Conservation (phyloP, 2,888 invertebrate genomes). For the Acanthosoma haemorrhoidale region DNA sequence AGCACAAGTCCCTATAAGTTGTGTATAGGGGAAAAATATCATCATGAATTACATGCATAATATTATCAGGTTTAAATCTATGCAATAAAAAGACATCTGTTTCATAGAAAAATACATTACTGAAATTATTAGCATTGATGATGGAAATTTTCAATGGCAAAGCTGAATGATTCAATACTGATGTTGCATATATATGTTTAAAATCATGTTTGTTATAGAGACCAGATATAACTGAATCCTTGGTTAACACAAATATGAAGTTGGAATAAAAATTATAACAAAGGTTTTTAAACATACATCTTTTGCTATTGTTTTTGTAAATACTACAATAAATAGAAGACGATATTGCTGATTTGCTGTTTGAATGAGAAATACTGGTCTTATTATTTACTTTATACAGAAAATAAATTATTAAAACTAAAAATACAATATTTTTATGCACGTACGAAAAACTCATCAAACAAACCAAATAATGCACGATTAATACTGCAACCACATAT, state of each 20-base stretch:
- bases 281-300: conserved; percentile 47
- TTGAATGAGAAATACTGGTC: not conserved
- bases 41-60: conserved; percentile 54
- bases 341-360: not conserved
- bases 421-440: not conserved
- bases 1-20: conserved; percentile 44
- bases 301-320: conserved; percentile 27
- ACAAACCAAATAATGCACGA: too few species aligned
- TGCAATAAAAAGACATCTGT: conserved; percentile 44
- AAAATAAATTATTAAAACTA: not conserved
- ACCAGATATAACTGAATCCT: conserved; percentile 44
- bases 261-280: conserved; percentile 45
- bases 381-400: not conserved
- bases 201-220: conserved; percentile 43
- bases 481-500: too few species aligned
- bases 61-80: conserved; percentile 51
- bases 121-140: conserved; percentile 27
- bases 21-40: conserved; percentile 49
- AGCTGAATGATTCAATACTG: conserved; percentile 47
- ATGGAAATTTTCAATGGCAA: conserved; percentile 44
- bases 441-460: not conserved
- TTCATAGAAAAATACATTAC: not conserved
- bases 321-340: conserved; percentile 40
- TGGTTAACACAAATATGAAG: conserved; percentile 46
- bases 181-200: conserved; percentile 45